phyloP scores from a whole-genome alignment of 2,113 vertebrate species.

The Mobula birostris region DNA sequence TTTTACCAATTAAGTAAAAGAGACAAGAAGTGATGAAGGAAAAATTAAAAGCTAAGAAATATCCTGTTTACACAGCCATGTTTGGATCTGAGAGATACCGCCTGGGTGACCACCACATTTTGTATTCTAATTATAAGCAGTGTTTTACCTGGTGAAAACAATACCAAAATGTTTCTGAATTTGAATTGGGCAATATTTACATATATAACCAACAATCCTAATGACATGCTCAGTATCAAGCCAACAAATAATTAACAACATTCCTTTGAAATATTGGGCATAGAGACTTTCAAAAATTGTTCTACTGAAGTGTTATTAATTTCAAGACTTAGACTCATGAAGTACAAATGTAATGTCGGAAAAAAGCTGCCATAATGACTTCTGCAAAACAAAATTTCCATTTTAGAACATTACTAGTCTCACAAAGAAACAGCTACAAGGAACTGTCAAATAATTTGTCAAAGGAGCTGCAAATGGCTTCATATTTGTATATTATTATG shows the following conservation, averaged over 20 bases:
- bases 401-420: neutral
- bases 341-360: neutral
- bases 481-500: neutral
- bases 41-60: neutral
- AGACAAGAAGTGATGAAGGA: no score
- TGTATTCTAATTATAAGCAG: neutral
- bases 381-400: neutral
- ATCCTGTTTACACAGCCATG: neutral
- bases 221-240: no score
- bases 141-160: neutral
- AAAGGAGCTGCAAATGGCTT: neutral
- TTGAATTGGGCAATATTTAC: neutral
- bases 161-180: neutral
- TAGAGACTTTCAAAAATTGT: neutral
- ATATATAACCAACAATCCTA: neutral
- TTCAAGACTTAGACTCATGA: neutral
- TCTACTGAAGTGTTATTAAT: neutral
- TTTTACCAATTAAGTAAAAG: neutral
- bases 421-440: neutral
- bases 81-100: neutral
- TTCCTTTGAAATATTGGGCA: neutral
- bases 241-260: neutral
- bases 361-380: neutral
- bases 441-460: neutral
- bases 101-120: neutral